phyloP scores from a whole-genome alignment of 2,888 invertebrate species.

The Anthophora plumipes region DNA sequence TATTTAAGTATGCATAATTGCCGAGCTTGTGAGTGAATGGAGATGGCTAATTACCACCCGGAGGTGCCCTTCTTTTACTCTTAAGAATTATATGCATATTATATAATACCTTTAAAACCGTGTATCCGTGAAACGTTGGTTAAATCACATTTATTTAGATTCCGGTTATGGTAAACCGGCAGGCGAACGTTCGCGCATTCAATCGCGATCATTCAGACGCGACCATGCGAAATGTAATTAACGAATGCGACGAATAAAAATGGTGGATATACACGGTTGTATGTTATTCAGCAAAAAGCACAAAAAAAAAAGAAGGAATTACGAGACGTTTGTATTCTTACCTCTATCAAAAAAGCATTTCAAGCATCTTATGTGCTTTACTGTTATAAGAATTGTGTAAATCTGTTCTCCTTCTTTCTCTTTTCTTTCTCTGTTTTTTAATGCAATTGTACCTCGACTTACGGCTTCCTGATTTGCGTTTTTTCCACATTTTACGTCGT shows the following conservation, averaged over 20 bases:
- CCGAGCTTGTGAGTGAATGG: slow-evolving; percentile 57
- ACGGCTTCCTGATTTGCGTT: too few species aligned
- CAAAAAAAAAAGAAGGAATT: too few species aligned
- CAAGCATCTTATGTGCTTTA: too few species aligned
- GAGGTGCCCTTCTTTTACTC: slow-evolving; percentile 47
- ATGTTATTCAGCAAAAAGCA: too few species aligned
- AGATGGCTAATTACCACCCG: slow-evolving; percentile 62
- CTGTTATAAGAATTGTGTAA: too few species aligned
- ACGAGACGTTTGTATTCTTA: too few species aligned
- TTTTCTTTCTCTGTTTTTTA: too few species aligned
- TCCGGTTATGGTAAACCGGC: neutral
- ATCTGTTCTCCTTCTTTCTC: too few species aligned
- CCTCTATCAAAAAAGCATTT: too few species aligned
- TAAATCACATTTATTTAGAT: slow-evolving; percentile 40
- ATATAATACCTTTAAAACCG: slow-evolving; percentile 42
- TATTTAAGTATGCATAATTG: slow-evolving; percentile 67
- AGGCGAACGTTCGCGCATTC: slow-evolving; percentile 15
- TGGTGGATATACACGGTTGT: neutral
- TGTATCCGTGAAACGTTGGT: slow-evolving; percentile 18
- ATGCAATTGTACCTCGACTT: too few species aligned
- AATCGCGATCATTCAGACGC: slow-evolving; percentile 22
- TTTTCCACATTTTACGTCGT: too few species aligned
- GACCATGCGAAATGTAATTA: slow-evolving; percentile 12
- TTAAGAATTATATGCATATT: slow-evolving; percentile 56
- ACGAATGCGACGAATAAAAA: neutral